These are phyloP conservation scores for Nerophis ophidion DNA, from an alignment of 2,113 vertebrate genomes.

Conservation along the genomic window DNA sequence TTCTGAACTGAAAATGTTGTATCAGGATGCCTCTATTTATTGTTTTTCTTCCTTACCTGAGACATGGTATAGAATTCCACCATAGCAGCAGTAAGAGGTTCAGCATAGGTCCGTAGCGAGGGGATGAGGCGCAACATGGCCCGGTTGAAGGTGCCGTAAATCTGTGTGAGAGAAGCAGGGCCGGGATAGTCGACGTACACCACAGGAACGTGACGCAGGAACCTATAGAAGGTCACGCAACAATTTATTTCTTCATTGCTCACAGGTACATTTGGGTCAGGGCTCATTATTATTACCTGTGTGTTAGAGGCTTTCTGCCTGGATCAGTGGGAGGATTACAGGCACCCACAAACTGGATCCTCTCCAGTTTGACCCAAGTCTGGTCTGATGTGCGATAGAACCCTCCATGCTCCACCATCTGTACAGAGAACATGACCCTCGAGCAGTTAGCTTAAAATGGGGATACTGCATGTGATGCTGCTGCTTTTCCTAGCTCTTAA, in stretches of 20 bases:
- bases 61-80: slow-evolving; percentile 99
- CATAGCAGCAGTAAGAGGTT: slow-evolving; percentile 97
- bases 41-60: slow-evolving; percentile 72
- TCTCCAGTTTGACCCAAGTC: slow-evolving; percentile 96
- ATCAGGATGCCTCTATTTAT: no score
- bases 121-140: slow-evolving; percentile 96
- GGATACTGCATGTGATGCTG: background rate
- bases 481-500: background rate
- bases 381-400: slow-evolving; percentile 98
- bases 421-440: background rate
- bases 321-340: slow-evolving; percentile 98
- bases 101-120: slow-evolving; percentile 88
- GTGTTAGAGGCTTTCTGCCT: slow-evolving; percentile 93
- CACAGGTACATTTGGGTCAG: no score
- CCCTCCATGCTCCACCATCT: slow-evolving; percentile 99
- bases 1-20: no score
- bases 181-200: slow-evolving; percentile 98
- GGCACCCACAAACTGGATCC: slow-evolving; percentile 97
- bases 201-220: slow-evolving; percentile 93
- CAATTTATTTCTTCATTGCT: background rate
- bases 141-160: slow-evolving; percentile 97
- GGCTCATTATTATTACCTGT: slow-evolving; percentile 73
- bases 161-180: slow-evolving; percentile 95
- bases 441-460: background rate
- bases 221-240: slow-evolving; percentile 64